A percentile compares a stretch with the other conserved stretches of the same genome.
Evolutionary conservation across 2,797 vertebrate species (phyloP).

Genomic region (Clarias pachynema): DNA sequence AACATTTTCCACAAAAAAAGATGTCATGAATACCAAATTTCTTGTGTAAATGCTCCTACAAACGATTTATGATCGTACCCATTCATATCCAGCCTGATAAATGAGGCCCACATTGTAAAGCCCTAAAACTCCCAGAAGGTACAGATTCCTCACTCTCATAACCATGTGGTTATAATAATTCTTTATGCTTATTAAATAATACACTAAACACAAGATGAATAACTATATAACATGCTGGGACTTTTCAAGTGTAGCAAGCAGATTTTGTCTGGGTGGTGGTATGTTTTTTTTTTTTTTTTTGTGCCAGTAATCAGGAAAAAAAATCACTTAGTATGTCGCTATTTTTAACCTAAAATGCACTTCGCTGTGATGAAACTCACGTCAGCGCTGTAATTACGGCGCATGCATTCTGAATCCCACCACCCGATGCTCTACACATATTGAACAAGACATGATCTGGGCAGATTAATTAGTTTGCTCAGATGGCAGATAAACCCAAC

Average conservation of each 20-base stretch:
- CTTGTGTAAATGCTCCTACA: neutral
- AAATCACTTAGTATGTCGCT: neutral
- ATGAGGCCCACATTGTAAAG: neutral
- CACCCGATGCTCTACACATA: neutral
- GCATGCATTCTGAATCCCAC: neutral
- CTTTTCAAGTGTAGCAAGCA: neutral
- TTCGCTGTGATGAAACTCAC: neutral
- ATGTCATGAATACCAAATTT: neutral
- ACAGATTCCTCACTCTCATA: conserved; percentile 1
- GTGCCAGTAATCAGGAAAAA: neutral
- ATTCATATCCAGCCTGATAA: conserved; percentile 5
- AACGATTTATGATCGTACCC: neutral
- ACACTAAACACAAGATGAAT: neutral
- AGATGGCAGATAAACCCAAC: neutral
- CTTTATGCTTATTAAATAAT: neutral
- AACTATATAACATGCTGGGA: neutral
- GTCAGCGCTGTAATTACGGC: neutral
- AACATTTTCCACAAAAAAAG: too few species aligned
- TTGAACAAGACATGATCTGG: neutral
- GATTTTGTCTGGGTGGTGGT: neutral
- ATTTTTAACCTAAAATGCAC: neutral
- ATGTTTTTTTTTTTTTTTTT: neutral
- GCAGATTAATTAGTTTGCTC: neutral
- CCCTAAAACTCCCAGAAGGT: neutral
- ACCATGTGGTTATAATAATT: conserved; percentile 10